phyloP scores from a whole-genome alignment of 2,888 invertebrate genomes.

The Spilosoma lubricipeda region DNA sequence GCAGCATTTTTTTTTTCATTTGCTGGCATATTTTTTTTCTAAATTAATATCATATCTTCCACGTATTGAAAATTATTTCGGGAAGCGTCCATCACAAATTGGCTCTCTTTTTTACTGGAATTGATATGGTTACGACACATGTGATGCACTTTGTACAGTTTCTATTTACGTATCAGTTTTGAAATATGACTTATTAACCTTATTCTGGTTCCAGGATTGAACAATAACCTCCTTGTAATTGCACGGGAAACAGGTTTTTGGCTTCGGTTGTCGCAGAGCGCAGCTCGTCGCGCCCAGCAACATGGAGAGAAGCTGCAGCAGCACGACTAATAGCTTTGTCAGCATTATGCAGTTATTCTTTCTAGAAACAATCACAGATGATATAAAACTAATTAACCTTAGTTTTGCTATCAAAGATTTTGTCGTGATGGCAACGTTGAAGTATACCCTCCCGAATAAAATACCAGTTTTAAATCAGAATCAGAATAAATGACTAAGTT shows the following conservation, averaged over 20 bases:
- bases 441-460: no score
- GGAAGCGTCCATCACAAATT: not conserved
- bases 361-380: not conserved
- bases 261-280: not conserved
- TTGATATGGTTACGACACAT: not conserved
- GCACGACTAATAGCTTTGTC: not conserved
- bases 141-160: no score
- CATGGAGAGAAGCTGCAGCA: slow-evolving; percentile 5
- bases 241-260: slow-evolving; percentile 1
- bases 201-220: not conserved
- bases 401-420: no score
- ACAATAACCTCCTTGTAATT: not conserved
- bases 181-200: not conserved
- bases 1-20: no score
- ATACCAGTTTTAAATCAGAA: no score
- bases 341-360: not conserved
- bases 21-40: no score
- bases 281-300: not conserved
- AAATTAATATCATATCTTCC: no score
- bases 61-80: not conserved
- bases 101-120: not conserved
- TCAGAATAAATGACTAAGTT: no score
- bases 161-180: no score
- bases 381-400: not conserved
- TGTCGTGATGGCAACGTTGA: no score